A percentile compares a stretch with the other conserved stretches of the same genome.
Conservation (phyloP, 2,888 invertebrate species). For the Isoperla grammatica region DNA sequence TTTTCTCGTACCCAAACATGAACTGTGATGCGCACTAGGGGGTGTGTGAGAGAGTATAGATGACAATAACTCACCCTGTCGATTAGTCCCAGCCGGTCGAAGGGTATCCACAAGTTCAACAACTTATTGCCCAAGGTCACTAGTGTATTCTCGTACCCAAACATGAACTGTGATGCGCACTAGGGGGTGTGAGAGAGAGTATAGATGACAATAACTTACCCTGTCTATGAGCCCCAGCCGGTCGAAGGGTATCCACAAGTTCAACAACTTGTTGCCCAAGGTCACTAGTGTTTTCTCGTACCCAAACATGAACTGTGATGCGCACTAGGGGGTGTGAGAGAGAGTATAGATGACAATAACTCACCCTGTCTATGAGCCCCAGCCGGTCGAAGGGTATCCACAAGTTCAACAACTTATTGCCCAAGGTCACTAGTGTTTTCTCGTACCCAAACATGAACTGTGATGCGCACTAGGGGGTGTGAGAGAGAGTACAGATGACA, state of each 20-base stretch:
- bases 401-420: too few relatives aligned
- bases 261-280: conserved; percentile 74
- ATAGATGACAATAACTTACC: too few relatives aligned
- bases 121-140: conserved; percentile 78
- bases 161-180: conserved; percentile 85
- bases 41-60: too few relatives aligned
- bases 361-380: too few relatives aligned
- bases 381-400: too few relatives aligned
- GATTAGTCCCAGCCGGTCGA: conserved; percentile 82
- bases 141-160: conserved; percentile 75
- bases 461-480: too few relatives aligned
- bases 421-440: too few relatives aligned
- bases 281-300: conserved; percentile 76
- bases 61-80: conserved; percentile 80
- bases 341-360: too few relatives aligned
- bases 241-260: conserved; percentile 80
- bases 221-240: conserved; percentile 83
- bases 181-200: conserved; percentile 63
- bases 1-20: too few relatives aligned
- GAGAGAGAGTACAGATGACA: too few relatives aligned
- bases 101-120: conserved; percentile 77
- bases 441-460: too few relatives aligned
- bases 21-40: too few relatives aligned
- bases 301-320: conserved; percentile 90
- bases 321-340: conserved; percentile 62